Evolutionary conservation across 2,797 vertebrate species (phyloP), one percentile per base, ranked within the genome.

Genomic region (Kryptolebias ocellatus): DNA sequence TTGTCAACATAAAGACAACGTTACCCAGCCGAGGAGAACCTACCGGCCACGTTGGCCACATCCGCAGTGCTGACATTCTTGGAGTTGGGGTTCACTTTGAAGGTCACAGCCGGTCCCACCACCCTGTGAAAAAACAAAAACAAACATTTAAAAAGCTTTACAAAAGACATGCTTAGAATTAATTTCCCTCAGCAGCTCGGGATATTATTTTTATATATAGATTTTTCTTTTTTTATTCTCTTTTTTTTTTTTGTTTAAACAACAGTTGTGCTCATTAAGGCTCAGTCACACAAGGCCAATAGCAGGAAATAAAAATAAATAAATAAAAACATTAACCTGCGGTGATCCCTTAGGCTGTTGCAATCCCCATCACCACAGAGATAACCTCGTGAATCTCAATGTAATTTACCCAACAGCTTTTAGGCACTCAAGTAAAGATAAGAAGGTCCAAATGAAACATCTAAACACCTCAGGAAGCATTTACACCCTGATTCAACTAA

Each of bases 41-140:
- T 95, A 98, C 98, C 96, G 90, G 96, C 94, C 42, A 94, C 88
- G 74, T 92, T 92, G 34, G 86, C 94, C 72, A 96, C 94, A 53
- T 94, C 95, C 28, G 92, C 85, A 0, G 94, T 94, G 27, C 94
- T 96, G 88, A 98, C 53, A 51, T 98, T 98, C 51, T 89, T 95
- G 49, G 77, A 16, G 69, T 96, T 95, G 37, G 93, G 69, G 16
- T 66, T 92, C 68, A 98, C 95, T 92, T 92, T 95, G 93, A 98
- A 99, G 87, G 95, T 97, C 89, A 99, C 96, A 8, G 95, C 95
- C n/a, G 96, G 94, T 74, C 96, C 95, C 83, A 94, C 83, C 59
- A 98, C 94, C 0, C 98, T 99, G 92, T 8, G 90, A 80, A 79
- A 94, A 84, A 37, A 83, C 31, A 79, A 86, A 86, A 45, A 83